Evolutionary conservation across 1,140 invertebrate species (phyloP).

Genomic region (Melanaphis sacchari): DNA sequence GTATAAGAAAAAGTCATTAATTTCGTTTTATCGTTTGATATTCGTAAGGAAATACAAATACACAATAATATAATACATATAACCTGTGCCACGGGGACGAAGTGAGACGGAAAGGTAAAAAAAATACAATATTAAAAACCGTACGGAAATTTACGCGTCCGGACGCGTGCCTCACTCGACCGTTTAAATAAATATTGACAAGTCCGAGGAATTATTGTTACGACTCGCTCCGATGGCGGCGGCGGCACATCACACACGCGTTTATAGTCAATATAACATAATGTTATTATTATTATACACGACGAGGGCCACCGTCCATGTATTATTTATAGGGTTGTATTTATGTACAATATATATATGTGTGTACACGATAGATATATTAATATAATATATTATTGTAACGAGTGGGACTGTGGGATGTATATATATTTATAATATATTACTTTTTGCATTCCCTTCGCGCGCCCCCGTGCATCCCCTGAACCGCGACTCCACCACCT

Average conservation of each 20-base stretch:
- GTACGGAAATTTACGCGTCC: neutral
- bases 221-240: neutral
- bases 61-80: neutral
- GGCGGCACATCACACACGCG: neutral
- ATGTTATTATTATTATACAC: neutral
- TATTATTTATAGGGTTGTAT: neutral
- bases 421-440: neutral
- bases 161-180: slow-evolving; percentile 7
- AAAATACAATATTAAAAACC: neutral
- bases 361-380: neutral
- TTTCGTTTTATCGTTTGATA: neutral
- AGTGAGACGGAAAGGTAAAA: neutral
- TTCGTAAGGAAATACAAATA: neutral
- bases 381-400: slow-evolving; percentile 9
- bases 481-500: neutral
- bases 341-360: neutral
- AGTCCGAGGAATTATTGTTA: slow-evolving; percentile 1
- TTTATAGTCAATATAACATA: neutral
- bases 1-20: neutral
- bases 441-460: neutral
- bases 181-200: slow-evolving; percentile 52
- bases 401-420: neutral
- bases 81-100: neutral
- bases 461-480: neutral
- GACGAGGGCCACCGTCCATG: neutral